A percentile compares a stretch with the other conserved stretches of the same genome.
phyloP scores from a whole-genome alignment of 2,888 invertebrate genomes.

The Caenorhabditis sp. region DNA sequence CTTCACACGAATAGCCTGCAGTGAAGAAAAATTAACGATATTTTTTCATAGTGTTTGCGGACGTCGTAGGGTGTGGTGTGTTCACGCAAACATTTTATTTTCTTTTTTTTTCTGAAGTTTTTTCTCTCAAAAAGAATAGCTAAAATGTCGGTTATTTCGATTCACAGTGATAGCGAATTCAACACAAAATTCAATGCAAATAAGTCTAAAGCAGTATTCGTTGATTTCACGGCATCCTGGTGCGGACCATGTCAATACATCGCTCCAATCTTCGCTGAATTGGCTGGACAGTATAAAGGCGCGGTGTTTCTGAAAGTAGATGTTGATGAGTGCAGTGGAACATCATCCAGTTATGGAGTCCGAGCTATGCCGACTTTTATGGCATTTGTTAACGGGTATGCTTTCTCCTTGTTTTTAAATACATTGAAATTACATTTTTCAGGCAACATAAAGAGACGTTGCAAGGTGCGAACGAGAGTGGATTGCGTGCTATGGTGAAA shows the following conservation, averaged over 20 bases:
- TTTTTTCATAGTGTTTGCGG: neutral
- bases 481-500: constrained; percentile 20
- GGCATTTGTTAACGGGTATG: constrained; percentile 81
- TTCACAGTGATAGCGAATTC: constrained; percentile 29
- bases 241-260: constrained; percentile 95
- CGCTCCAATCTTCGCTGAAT: constrained; percentile 88
- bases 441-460: constrained; percentile 24
- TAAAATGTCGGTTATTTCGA: constrained; percentile 27
- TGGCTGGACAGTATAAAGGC: constrained; percentile 85
- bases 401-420: neutral
- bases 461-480: constrained; percentile 31
- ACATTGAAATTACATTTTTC: neutral
- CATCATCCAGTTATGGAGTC: constrained; percentile 85
- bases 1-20: constrained; percentile 17
- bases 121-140: constrained; percentile 8
- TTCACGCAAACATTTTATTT: neutral
- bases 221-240: constrained; percentile 71
- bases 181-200: constrained; percentile 17
- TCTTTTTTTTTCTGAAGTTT: neutral
- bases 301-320: constrained; percentile 87
- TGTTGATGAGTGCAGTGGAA: constrained; percentile 78
- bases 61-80: neutral
- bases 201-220: constrained; percentile 22
- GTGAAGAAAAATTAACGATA: neutral
- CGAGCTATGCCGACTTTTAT: constrained; percentile 98